Percentiles rank a stretch among this genome's conserved stretches.
These are phyloP conservation scores for Hydropsyche tenuis DNA, from an alignment of 1,140 invertebrate genomes.

Conservation along the genomic window DNA sequence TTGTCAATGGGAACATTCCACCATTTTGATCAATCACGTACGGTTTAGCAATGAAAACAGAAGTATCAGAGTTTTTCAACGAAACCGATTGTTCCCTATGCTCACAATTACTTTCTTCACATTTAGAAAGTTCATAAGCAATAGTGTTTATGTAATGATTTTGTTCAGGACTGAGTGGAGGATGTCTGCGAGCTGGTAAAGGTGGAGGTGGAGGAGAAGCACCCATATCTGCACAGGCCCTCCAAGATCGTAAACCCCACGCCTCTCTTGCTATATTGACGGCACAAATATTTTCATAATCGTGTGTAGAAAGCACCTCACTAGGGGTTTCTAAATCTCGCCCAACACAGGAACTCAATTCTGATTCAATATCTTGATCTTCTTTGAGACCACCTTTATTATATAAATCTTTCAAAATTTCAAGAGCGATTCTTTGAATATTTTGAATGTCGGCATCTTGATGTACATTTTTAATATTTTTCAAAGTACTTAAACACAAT, in stretches of 20 bases:
- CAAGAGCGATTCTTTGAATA: slow-evolving; percentile 62
- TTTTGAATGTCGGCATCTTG: slow-evolving; percentile 63
- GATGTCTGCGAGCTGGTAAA: slow-evolving; percentile 57
- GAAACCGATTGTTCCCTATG: slow-evolving; percentile 40
- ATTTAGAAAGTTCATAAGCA: slow-evolving; percentile 59
- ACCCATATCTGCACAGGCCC: slow-evolving; percentile 70
- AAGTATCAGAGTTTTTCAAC: slow-evolving; percentile 54
- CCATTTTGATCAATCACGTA: slow-evolving; percentile 65
- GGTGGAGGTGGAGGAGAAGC: slow-evolving; percentile 63
- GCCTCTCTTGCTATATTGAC: slow-evolving; percentile 70
- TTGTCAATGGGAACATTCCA: slow-evolving; percentile 60
- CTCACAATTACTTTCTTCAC: slow-evolving; percentile 52
- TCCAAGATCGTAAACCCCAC: slow-evolving; percentile 73
- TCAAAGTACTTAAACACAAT: slow-evolving; percentile 61
- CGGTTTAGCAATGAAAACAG: slow-evolving; percentile 64
- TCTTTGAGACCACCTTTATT: slow-evolving; percentile 57
- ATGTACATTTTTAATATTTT: slow-evolving; percentile 63
- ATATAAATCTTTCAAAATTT: slow-evolving; percentile 63
- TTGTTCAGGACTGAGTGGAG: slow-evolving; percentile 58
- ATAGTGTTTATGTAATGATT: slow-evolving; percentile 65
- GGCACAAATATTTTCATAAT: slow-evolving; percentile 74
- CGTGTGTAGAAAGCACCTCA: slow-evolving; percentile 68
- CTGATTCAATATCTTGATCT: slow-evolving; percentile 47
- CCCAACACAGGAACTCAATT: slow-evolving; percentile 44
- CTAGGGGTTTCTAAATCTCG: slow-evolving; percentile 65